phyloP scores from a whole-genome alignment of 2,797 vertebrate species.

The Monodelphis domestica region DNA sequence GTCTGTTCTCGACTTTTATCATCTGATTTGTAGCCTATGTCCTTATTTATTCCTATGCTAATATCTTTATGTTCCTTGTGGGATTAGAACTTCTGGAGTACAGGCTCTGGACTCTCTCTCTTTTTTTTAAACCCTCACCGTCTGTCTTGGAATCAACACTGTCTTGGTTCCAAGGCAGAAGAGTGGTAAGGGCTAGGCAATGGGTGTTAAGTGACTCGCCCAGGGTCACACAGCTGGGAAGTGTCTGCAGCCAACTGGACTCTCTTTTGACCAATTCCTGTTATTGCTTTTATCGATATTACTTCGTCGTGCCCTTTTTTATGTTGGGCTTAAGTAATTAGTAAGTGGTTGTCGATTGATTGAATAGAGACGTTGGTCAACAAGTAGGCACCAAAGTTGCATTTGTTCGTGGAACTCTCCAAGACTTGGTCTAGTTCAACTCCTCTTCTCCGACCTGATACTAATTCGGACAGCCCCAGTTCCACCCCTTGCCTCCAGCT shows the following conservation, averaged over 20 bases:
- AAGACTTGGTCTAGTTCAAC: background rate
- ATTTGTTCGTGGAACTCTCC: background rate
- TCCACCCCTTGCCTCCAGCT: background rate
- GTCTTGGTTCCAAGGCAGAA: too few species aligned
- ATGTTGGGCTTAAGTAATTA: background rate
- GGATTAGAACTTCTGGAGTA: background rate
- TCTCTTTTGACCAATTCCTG: too few species aligned
- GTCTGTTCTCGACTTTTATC: background rate
- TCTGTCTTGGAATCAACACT: too few species aligned
- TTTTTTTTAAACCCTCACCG: too few species aligned
- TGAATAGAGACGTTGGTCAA: background rate
- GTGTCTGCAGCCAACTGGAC: too few species aligned
- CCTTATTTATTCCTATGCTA: background rate
- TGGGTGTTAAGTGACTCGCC: too few species aligned
- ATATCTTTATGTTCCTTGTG: background rate
- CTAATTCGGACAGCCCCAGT: background rate
- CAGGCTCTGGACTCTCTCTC: too few species aligned
- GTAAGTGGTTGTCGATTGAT: background rate
- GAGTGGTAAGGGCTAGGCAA: too few species aligned
- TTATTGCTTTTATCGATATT: too few species aligned
- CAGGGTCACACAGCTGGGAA: too few species aligned
- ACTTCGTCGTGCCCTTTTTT: background rate
- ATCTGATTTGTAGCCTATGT: background rate
- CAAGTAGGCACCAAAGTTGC: background rate
- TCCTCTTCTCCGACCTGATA: background rate